A percentile compares a stretch with the other conserved stretches of the same genome.
Evolutionary conservation across 2,113 vertebrate genomes (phyloP).

Genomic region (Leucosticte australis): DNA sequence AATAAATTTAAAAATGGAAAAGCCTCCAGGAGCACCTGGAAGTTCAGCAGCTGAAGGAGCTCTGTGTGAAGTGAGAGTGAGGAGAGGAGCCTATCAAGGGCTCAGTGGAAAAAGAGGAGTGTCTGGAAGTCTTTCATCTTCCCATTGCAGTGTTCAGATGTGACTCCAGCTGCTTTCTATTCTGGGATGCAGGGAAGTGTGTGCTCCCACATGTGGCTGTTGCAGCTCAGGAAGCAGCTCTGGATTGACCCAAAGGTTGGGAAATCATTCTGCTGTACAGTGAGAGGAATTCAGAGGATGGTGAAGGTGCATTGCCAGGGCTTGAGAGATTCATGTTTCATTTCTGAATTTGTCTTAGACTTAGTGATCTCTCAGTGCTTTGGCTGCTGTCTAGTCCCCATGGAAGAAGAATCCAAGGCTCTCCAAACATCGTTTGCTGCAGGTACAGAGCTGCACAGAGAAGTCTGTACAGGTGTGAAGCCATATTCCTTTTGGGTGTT

Average conservation of each 20-base stretch:
- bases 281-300: background rate
- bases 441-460: background rate
- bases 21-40: background rate
- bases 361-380: background rate
- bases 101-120: background rate
- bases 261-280: background rate
- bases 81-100: background rate
- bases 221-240: background rate
- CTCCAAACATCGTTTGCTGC: background rate
- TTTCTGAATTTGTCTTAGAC: background rate
- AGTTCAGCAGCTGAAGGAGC: background rate
- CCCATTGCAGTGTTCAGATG: background rate
- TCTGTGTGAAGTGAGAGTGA: fast-evolving
- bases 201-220: background rate
- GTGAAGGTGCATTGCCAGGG: background rate
- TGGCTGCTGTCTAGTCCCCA: background rate
- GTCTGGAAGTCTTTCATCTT: background rate
- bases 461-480: too few species aligned
- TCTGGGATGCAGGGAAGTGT: background rate
- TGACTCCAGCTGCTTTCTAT: background rate
- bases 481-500: background rate
- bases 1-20: background rate
- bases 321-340: background rate
- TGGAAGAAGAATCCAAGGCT: background rate
- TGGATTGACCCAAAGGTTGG: background rate